Base-by-base conservation (phyloP, 2,113 vertebrate species). In the Anseranas semipalmata region DNA sequence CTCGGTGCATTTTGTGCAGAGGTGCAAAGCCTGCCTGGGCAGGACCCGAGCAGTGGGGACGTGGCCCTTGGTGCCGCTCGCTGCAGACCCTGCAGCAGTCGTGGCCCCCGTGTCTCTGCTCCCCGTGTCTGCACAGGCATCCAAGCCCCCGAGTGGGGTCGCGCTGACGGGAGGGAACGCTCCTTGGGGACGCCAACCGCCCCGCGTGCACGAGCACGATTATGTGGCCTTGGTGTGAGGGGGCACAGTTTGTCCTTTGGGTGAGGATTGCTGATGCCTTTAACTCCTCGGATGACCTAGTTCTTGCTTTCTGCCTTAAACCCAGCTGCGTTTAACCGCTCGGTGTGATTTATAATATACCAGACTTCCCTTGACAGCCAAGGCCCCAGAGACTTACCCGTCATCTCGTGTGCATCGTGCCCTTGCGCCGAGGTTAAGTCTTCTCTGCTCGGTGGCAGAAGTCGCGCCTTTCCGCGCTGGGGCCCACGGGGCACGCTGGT, bases 31-130 rank as follows among this genome's bases (percentile, higher is more conserved):
- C 12, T 30, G 25, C 33, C 20, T 1, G 1, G 56, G 60, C 35
- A 30, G 59, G 39, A 15, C 0, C 65, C 0, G 1, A 27, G 45
- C 11, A 0, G 0, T 0, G 1, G 39, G 66, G 24, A 27, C n/a
- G 3, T 0, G 1, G 30, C 27, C 24, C 37, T 53, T 2, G 0
- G 1, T 73, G 80, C 12, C 0, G 1, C 46, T 58, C 14, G 67
- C 35, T 75, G 56, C 0, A 0, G 45, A 4, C 22, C 28, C 14
- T 0, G 3, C 41, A 50, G 60, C 0, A 0, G 32, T 24, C 0
- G 1, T 39, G 46, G 62, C n/a, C 18, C 20, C 18, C 11, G 1
- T 18, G 41, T 41, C 63, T 35, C 52, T 8, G 2, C 50, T 2
- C 6, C 5, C 18, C 66, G 19, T 55, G 9, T 56, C 39, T 21